phyloP scores from a whole-genome alignment of 2,113 vertebrate genomes.

The Axis porcinus region DNA sequence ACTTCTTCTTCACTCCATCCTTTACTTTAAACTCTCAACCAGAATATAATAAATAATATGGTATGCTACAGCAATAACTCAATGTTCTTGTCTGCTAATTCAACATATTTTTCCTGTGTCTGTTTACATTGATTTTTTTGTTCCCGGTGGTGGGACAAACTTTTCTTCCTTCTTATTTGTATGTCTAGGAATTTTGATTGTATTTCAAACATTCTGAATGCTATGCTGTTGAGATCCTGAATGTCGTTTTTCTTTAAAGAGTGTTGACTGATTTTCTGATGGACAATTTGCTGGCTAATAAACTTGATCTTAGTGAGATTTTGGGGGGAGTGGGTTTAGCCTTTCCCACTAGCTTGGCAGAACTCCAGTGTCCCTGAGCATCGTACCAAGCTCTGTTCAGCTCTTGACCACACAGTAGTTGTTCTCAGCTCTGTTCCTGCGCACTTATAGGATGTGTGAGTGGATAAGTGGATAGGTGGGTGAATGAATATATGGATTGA shows the following conservation, averaged over 20 bases:
- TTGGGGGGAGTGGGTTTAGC: background rate
- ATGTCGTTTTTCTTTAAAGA: background rate
- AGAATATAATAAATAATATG: background rate
- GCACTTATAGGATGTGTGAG: background rate
- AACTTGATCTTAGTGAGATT: background rate
- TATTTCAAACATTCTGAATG: background rate
- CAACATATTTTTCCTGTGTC: background rate
- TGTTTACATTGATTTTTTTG: background rate
- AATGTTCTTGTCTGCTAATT: background rate
- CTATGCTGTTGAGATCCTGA: background rate
- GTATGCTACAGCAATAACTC: background rate
- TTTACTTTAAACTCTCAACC: background rate
- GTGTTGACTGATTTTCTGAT: background rate
- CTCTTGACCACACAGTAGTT: background rate
- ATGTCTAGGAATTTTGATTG: background rate
- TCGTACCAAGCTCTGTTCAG: background rate
- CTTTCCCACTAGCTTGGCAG: background rate
- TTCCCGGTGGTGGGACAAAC: background rate
- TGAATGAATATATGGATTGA: background rate
- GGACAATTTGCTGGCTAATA: background rate
- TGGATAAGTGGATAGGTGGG: background rate
- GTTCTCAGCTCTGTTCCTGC: background rate
- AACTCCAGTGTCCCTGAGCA: background rate
- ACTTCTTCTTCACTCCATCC: background rate
- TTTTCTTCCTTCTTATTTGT: background rate